These are phyloP conservation scores for Lasaia peninsularis DNA, from an alignment of 1,140 invertebrate species.

Conservation along the genomic window DNA sequence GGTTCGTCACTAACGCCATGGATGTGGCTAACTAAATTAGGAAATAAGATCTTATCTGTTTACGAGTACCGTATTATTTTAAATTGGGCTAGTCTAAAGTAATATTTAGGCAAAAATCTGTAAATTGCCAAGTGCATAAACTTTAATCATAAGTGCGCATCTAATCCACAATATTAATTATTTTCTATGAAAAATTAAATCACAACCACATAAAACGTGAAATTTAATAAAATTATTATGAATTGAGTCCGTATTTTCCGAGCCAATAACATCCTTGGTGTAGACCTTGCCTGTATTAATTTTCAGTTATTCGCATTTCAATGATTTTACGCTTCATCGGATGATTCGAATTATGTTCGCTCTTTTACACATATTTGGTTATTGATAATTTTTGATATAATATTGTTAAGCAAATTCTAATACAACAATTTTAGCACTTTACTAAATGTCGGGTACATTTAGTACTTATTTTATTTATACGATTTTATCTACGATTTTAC, in stretches of 20 bases:
- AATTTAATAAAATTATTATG: constrained; percentile 20
- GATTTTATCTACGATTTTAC: too few species aligned
- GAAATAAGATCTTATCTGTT: too few species aligned
- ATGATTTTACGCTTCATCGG: constrained; percentile 20
- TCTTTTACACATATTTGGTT: constrained; percentile 5
- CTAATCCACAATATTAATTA: too few species aligned
- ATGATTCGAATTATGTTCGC: constrained; percentile 12
- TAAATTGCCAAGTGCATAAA: too few species aligned
- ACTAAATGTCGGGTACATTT: neutral
- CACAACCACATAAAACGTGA: constrained; percentile 15
- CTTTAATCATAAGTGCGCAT: too few species aligned
- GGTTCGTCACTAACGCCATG: too few species aligned
- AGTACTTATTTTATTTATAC: too few species aligned
- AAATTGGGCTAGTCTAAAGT: too few species aligned
- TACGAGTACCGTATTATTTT: too few species aligned
- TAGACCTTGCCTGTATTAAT: constrained; percentile 31
- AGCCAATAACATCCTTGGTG: constrained; percentile 20
- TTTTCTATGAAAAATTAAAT: neutral
- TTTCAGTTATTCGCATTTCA: constrained; percentile 32
- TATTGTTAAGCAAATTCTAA: neutral
- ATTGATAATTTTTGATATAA: neutral
- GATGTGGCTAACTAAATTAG: too few species aligned
- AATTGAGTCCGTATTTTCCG: constrained; percentile 16
- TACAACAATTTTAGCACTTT: neutral
- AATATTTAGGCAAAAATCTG: too few species aligned